Evolutionary conservation across 2,888 invertebrate species (phyloP), one percentile per base, ranked within the genome.

Genomic region (Pharmacophagus antenor): DNA sequence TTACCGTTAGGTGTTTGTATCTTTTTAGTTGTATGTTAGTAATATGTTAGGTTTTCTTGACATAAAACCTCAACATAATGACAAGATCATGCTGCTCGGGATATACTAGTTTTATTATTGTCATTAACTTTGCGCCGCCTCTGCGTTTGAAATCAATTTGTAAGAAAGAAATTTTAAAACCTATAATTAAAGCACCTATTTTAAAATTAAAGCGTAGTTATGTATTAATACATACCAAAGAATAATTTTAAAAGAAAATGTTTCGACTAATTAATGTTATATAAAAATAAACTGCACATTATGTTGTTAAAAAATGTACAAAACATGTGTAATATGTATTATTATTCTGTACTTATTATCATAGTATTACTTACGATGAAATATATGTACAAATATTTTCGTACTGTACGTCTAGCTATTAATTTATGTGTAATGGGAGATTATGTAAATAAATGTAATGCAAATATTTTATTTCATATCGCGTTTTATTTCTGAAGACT

Each of bases 321-420:
- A 52, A 44, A 52, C 7, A 21, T 56, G n/a, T 51, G 42, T 48
- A 44, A 21, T 56, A 12, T 51, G 42, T 48, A 44, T 53, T 48
- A 48, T 53, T 37, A 27, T 21, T 23, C 31, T 23, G 60, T 60
- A 60, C 56, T 60, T 60, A 60, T 22, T 53, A 41, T 44, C 1
- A 51, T 56, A 46, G 47, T 56, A 60, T 37, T 55, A 18, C 27
- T 55, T 51, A 46, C 46, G 52, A 37, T 15, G 3, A 51, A 48
- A 56, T 23, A 47, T 56, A 17, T 51, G 60, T 60, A 60, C 55
- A 51, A 60, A 10, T 56, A 61, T 61, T 61, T 60, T 61, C 56
- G 51, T 61, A 61, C 37, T 47, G 21, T 46, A 31, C 23, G 17
- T 54, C 17, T 44, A 46, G 31, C 15, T 21, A 20, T 20, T 25